Evolutionary conservation across 2,113 vertebrate species (phyloP), one percentile per base, ranked within the genome.

Genomic region (Anarhynchus alexandrinus): DNA sequence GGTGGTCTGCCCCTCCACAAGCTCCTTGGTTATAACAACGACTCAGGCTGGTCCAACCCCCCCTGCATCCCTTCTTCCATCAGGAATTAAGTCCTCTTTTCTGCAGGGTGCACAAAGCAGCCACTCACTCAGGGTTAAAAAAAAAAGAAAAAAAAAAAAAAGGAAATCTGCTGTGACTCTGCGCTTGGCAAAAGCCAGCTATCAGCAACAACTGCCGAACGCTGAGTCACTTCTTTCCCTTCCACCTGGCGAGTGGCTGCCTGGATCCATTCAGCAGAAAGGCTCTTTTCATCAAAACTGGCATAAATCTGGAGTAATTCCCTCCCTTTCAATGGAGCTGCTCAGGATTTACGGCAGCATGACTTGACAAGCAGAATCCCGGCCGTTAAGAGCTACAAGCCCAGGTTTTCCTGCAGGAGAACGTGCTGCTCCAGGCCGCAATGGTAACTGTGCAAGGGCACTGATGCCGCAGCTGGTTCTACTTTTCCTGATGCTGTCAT

Each of bases 171-270:
- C 32, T 85, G 52, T 94, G 95, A 93, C 86, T 87, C 65, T 0
- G 1, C 1, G 0, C 73, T 93, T 95, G 93, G 93, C 93, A 94
- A 84, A 93, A 81, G 77, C 43, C 85, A 89, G 40, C 0, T 2
- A 86, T 84, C 71, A 85, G 94, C 91, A 94, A 69, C 82, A 88
- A 93, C 54, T 72, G 85, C 82, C 0, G 23, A 96, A 80, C 1
- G 89, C 94, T 92, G 94, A 97, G 89, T 96, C 96, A 96, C 94
- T 95, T 70, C 74, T 95, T 93, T 96, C 91, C 80, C 84, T 94
- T 96, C 94, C 86, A 97, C 95, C 96, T 96, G 92, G 81, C 0
- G 5, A 94, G 92, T 43, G 84, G 70, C 84, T 96, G 88, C 90
- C 93, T n/a, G 0, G 3, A 65, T 90, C 89, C 92, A 96, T 88